Evolutionary conservation across 2,113 vertebrate genomes (phyloP), one percentile per base, ranked within the genome.

Genomic region (Xiphias gladius): DNA sequence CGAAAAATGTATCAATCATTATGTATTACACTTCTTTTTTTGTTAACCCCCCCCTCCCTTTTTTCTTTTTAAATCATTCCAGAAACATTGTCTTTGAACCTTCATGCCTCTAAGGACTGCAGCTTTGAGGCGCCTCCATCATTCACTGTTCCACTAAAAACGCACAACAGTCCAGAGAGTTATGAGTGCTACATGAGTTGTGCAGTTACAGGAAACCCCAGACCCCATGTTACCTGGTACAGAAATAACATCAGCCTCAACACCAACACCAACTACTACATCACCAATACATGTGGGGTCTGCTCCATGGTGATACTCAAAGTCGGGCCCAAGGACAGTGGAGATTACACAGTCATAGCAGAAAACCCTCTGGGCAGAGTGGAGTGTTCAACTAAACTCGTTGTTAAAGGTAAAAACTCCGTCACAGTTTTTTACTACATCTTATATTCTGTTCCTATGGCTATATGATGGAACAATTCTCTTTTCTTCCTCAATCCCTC

Each of bases 181-280:
- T 97, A 95, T 0, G 95, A 97, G 82, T 97, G 97, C 50, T 94
- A 73, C 69, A 98, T 98, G 97, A 98, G 91, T 79, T 98, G 97
- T 0, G 97, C 97, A 0, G 96, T 97, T 39, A 94, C 81, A 3
- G 97, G 97, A 75, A 77, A 94, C 3, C 97, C 97, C 0, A 50
- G 13, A 3, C 97, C 97, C 0, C 82, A 85, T 0, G 59, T 98
- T 72, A 96, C 94, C 3, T 98, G 97, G 97, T 97, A 96, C 91
- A 96, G 90, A 80, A 92, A 97, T 28, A 91, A 67, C 26, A 77
- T 94, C 66, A 96, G 95, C 90, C 89, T 98, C 73, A 96, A 94
- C 73, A 90, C 83, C 5, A 92, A 96, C 77, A 86, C 94, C 0
- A 76, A 88, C 3, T 96, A 95, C 67, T 94, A 95, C 82, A 95